phyloP scores from a whole-genome alignment of 2,113 vertebrate species.

The Pachycephala philippinensis region DNA sequence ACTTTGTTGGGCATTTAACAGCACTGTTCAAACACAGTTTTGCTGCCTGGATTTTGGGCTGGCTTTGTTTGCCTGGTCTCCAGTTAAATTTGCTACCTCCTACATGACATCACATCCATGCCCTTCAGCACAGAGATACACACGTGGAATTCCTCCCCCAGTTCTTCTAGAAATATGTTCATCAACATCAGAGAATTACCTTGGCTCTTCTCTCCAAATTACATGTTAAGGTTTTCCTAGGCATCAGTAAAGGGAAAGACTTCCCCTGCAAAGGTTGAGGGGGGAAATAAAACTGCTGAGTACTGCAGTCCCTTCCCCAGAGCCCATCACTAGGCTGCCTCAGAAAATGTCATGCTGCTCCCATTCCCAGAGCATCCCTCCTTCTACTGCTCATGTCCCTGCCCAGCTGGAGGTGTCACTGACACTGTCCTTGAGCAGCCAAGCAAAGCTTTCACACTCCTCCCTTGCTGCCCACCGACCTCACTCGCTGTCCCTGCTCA shows the following conservation, averaged over 20 bases:
- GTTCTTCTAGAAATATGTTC: neutral
- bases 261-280: fast-evolving
- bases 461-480: fast-evolving
- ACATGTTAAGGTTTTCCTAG: neutral
- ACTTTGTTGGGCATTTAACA: neutral
- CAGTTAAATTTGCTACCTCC: neutral
- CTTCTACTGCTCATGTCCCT: neutral
- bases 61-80: neutral
- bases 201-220: neutral
- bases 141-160: fast-evolving
- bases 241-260: neutral
- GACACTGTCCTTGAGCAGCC: neutral
- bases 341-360: neutral
- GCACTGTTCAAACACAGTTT: neutral
- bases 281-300: neutral
- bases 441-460: neutral
- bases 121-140: neutral
- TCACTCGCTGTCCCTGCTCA: neutral
- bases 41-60: neutral
- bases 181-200: neutral
- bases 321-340: neutral
- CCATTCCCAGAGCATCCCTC: neutral
- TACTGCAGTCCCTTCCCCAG: neutral
- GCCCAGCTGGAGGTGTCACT: neutral
- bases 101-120: neutral